These are phyloP conservation scores for Gastrophryne carolinensis DNA, from an alignment of 2,797 vertebrate species.

Conservation along the genomic window DNA sequence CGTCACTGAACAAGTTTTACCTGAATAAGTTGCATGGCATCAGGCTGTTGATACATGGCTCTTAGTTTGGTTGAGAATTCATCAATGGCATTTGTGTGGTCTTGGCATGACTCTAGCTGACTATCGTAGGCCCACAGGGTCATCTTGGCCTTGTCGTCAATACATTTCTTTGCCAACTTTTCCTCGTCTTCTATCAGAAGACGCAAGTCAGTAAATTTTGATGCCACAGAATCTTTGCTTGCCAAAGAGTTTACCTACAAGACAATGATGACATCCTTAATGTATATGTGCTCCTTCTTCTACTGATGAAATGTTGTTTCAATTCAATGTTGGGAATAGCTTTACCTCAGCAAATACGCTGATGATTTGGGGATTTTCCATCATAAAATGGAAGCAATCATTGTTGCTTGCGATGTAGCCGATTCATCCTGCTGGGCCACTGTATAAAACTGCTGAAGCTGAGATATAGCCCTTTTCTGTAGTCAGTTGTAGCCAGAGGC, in stretches of 20 bases:
- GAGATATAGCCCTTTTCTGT: no score
- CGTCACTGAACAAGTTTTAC: constrained; percentile 53
- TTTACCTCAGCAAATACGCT: no score
- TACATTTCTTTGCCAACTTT: constrained; percentile 59
- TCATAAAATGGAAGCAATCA: no score
- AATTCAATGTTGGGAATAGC: no score
- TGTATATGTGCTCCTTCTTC: no score
- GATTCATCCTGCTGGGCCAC: no score
- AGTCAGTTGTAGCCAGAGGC: no score
- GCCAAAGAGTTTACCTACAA: constrained; percentile 50
- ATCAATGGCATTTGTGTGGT: constrained; percentile 55
- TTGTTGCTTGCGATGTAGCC: no score
- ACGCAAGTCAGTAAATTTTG: constrained; percentile 62
- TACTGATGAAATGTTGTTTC: no score
- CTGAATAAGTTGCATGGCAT: constrained; percentile 63
- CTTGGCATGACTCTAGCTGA: constrained; percentile 53
- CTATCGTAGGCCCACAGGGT: constrained; percentile 58
- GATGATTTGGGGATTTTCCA: no score
- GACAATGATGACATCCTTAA: no score
- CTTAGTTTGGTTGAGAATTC: constrained; percentile 52
- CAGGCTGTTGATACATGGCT: constrained; percentile 57
- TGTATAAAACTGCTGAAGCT: no score
- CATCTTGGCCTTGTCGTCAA: constrained; percentile 63
- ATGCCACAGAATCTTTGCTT: constrained; percentile 62
- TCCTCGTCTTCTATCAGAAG: constrained; percentile 68